These are phyloP conservation scores for Cephus rjabovi DNA, from an alignment of 2,888 invertebrate species.

Conservation along the genomic window DNA sequence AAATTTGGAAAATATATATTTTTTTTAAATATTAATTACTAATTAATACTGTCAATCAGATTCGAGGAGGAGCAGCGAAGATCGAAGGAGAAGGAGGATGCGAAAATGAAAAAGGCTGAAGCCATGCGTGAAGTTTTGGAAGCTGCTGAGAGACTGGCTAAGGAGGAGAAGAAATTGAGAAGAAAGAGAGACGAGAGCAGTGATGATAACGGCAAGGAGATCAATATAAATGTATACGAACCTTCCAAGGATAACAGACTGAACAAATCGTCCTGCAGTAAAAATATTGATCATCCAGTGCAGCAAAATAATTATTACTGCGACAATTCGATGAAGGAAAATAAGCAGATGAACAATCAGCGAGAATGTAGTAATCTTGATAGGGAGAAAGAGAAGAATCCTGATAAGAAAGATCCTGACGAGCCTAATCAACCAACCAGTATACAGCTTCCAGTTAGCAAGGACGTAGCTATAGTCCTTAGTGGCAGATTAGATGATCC, in stretches of 20 bases:
- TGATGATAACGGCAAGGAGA: slow-evolving; percentile 25
- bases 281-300: neutral
- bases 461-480: slow-evolving; percentile 58
- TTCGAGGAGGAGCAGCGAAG: slow-evolving; percentile 79
- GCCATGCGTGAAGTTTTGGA: slow-evolving; percentile 81
- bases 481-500: slow-evolving; percentile 58
- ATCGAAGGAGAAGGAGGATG: slow-evolving; percentile 76
- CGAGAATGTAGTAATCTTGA: slow-evolving; percentile 6
- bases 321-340: slow-evolving; percentile 7
- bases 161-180: slow-evolving; percentile 70
- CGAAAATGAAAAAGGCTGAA: slow-evolving; percentile 79
- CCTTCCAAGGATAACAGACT: neutral
- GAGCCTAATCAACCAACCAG: slow-evolving; percentile 11
- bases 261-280: neutral
- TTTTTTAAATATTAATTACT: neutral
- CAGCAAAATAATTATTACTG: neutral
- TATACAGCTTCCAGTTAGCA: slow-evolving; percentile 54
- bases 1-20: neutral
- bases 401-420: slow-evolving; percentile 4
- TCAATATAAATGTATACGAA: neutral
- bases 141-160: slow-evolving; percentile 78
- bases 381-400: slow-evolving; percentile 2
- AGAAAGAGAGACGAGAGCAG: slow-evolving; percentile 31
- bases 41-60: slow-evolving; percentile 29
- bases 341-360: slow-evolving; percentile 2